phyloP scores from a whole-genome alignment of 2,113 vertebrate genomes.

The Gadus chalcogrammus region DNA sequence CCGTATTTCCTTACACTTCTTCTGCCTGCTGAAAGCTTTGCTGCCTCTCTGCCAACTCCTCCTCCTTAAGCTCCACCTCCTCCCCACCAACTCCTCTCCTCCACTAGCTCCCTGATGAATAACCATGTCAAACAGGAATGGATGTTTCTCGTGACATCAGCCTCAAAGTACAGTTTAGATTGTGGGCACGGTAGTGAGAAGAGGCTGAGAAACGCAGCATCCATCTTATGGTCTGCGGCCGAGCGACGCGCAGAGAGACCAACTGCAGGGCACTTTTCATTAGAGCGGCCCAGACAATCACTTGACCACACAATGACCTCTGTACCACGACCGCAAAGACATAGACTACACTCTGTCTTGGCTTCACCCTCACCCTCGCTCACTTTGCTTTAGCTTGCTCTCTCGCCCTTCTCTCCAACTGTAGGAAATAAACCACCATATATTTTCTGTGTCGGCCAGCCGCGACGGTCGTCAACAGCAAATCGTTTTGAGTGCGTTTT shows the following conservation, averaged over 20 bases:
- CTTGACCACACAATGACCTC: conserved; percentile 66
- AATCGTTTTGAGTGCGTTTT: neutral
- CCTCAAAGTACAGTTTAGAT: conserved; percentile 75
- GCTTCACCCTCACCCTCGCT: conserved; percentile 18
- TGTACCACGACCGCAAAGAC: conserved; percentile 56
- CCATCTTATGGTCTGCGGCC: conserved; percentile 72
- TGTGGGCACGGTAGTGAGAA: conserved; percentile 68
- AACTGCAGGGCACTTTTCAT: conserved; percentile 67
- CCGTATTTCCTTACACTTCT: conserved; percentile 19
- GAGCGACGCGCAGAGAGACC: conserved; percentile 54
- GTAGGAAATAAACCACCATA: conserved; percentile 61
- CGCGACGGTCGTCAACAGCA: conserved; percentile 50
- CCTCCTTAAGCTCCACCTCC: no score
- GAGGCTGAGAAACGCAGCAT: conserved; percentile 73
- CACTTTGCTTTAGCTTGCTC: conserved; percentile 1
- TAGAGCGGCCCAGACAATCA: conserved; percentile 62
- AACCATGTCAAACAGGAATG: conserved; percentile 73
- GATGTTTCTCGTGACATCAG: conserved; percentile 71
- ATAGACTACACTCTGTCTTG: conserved; percentile 32
- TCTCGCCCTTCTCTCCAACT: conserved; percentile 13
- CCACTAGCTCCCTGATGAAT: conserved; percentile 66
- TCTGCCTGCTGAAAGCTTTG: conserved; percentile 35
- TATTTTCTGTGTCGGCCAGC: conserved; percentile 61
- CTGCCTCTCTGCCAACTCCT: conserved; percentile 9
- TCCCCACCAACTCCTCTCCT: conserved; percentile 29